Percentiles rank a stretch among this genome's conserved stretches.
phyloP scores from a whole-genome alignment of 2,797 vertebrate genomes.

The Alfaro cultratus region DNA sequence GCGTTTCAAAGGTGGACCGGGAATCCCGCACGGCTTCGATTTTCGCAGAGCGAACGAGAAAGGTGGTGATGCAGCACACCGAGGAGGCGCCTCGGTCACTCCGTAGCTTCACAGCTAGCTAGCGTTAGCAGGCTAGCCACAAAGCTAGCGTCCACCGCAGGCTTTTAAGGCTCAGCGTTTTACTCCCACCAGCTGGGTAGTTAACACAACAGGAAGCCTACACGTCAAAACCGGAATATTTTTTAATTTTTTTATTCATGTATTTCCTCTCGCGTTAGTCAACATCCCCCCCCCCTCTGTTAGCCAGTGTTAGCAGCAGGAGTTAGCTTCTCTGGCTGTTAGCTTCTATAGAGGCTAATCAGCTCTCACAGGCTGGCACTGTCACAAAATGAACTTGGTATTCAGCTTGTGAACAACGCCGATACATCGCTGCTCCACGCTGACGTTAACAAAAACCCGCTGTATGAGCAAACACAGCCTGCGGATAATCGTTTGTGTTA shows the following conservation, averaged over 20 bases:
- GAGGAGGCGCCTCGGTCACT: constrained; percentile 44
- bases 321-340: constrained; percentile 49
- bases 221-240: not conserved
- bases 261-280: not conserved
- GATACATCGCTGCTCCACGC: constrained; percentile 28
- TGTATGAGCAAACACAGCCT: not conserved
- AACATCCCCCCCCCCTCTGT: constrained; percentile 2
- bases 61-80: constrained; percentile 73
- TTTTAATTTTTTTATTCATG: not conserved
- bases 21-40: constrained; percentile 50
- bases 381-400: constrained; percentile 68
- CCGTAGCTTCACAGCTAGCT: constrained; percentile 39
- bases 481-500: not conserved
- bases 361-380: constrained; percentile 51
- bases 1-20: constrained; percentile 45
- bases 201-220: constrained; percentile 2
- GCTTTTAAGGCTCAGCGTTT: constrained; percentile 25
- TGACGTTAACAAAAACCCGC: constrained; percentile 3
- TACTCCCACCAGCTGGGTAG: not conserved
- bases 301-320: constrained; percentile 27
- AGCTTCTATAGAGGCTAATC: constrained; percentile 55
- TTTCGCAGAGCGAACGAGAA: constrained; percentile 63
- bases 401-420: constrained; percentile 51
- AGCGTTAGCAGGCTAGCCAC: constrained; percentile 47
- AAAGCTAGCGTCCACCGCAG: constrained; percentile 41